Conservation (phyloP, 2,113 vertebrate genomes). For the Pterophyllum scalare region DNA sequence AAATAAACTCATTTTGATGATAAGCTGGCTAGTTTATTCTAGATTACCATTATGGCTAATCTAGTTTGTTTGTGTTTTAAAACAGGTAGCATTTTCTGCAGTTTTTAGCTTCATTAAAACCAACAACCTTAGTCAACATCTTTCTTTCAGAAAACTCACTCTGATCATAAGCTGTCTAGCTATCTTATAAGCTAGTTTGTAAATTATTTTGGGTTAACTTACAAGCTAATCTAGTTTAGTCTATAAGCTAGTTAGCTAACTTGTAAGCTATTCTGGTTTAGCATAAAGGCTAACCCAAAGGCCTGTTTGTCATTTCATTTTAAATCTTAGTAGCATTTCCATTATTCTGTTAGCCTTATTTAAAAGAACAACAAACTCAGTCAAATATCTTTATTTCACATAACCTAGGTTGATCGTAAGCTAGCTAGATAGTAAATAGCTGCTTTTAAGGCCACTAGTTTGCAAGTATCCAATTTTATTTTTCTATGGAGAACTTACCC, state of each 20-base stretch:
- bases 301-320: not conserved
- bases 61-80: not conserved
- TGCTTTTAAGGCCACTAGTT: not conserved
- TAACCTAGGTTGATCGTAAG: not conserved
- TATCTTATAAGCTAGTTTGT: not conserved
- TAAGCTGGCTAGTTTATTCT: not conserved
- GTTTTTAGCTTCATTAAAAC: not conserved
- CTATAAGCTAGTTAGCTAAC: not conserved
- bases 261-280: not conserved
- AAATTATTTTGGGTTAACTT: not conserved
- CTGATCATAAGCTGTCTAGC: not conserved
- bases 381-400: not conserved
- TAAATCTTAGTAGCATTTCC: constrained; percentile 5
- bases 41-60: not conserved
- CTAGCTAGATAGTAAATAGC: not conserved
- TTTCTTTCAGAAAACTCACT: not conserved
- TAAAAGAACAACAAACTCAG: not conserved
- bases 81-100: not conserved
- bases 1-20: not conserved
- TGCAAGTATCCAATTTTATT: not conserved
- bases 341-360: not conserved
- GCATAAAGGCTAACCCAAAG: not conserved
- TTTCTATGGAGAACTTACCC: not conserved
- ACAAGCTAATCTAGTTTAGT: too few relatives aligned
- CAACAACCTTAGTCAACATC: not conserved